A percentile compares a stretch with the other conserved stretches of the same genome.
These are phyloP conservation scores for Atherix ibis DNA, from an alignment of 2,888 invertebrate genomes.

Conservation along the genomic window DNA sequence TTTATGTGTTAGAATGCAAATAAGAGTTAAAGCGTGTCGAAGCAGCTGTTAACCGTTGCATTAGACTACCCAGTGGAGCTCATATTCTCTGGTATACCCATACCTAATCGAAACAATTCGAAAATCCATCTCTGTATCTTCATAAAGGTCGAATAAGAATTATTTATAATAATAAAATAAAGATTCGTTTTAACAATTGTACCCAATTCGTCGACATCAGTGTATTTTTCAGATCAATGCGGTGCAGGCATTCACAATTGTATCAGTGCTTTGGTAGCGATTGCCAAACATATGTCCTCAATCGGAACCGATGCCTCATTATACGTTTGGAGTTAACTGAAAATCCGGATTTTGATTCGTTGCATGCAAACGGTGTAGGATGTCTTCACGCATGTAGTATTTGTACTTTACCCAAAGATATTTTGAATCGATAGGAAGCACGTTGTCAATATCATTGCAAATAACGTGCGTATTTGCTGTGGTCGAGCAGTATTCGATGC, in stretches of 20 bases:
- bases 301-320: conserved; percentile 8
- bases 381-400: no score
- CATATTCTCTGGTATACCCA: no score
- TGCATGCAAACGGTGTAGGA: conserved; percentile 3
- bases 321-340: conserved; percentile 6
- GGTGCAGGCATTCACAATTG: conserved; percentile 13
- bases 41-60: no score
- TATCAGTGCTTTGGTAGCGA: conserved; percentile 10
- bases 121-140: no score
- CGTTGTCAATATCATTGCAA: conserved; percentile 10
- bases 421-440: conserved; percentile 10
- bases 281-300: conserved; percentile 11
- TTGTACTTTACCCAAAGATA: conserved; percentile 10
- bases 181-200: conserved; percentile 8
- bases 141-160: no score
- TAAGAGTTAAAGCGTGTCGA: no score
- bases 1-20: no score
- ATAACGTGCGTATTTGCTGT: conserved; percentile 12
- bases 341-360: conserved; percentile 3
- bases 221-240: conserved; percentile 12
- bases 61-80: no score
- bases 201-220: conserved; percentile 10
- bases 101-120: no score
- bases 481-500: conserved; percentile 10
- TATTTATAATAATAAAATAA: no score